Evolutionary conservation across 2,888 invertebrate species (phyloP).

Genomic region (Idaea straminata): DNA sequence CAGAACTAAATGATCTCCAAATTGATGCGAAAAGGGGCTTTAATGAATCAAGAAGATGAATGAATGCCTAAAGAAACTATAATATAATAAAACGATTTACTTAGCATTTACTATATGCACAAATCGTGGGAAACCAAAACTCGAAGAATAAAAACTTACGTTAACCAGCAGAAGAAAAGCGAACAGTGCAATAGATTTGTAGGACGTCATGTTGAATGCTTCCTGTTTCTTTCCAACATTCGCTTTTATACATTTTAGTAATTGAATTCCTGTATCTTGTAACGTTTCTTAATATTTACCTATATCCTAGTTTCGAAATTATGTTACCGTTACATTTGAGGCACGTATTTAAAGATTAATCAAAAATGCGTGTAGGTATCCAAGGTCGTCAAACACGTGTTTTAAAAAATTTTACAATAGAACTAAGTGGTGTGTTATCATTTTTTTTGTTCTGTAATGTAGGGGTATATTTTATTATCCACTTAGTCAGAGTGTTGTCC

Average conservation of each 20-base stretch:
- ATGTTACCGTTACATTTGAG: constrained; percentile 5
- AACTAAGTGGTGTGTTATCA: background rate
- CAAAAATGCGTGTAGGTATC: constrained; percentile 12
- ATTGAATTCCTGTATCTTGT: constrained; percentile 14
- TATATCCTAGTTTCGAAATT: constrained; percentile 16
- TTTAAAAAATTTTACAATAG: constrained; percentile 1
- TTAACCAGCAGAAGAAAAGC: constrained; percentile 25
- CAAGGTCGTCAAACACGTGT: constrained; percentile 22
- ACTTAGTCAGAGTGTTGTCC: background rate
- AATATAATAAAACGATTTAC: background rate
- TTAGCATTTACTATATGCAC: too few relatives aligned
- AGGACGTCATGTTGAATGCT: constrained; percentile 27
- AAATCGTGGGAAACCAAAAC: background rate
- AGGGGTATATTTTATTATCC: background rate
- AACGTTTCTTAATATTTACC: constrained; percentile 13
- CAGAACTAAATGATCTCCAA: background rate
- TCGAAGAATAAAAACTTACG: constrained; percentile 18
- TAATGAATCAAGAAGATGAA: background rate
- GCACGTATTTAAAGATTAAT: constrained; percentile 25
- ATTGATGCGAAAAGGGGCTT: background rate
- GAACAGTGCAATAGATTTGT: constrained; percentile 24
- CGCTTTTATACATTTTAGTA: constrained; percentile 19
- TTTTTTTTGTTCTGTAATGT: background rate
- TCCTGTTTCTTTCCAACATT: constrained; percentile 18
- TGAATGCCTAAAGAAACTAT: background rate